Evolutionary conservation across 2,888 invertebrate species (phyloP).

Genomic region (Onchidella celtica): DNA sequence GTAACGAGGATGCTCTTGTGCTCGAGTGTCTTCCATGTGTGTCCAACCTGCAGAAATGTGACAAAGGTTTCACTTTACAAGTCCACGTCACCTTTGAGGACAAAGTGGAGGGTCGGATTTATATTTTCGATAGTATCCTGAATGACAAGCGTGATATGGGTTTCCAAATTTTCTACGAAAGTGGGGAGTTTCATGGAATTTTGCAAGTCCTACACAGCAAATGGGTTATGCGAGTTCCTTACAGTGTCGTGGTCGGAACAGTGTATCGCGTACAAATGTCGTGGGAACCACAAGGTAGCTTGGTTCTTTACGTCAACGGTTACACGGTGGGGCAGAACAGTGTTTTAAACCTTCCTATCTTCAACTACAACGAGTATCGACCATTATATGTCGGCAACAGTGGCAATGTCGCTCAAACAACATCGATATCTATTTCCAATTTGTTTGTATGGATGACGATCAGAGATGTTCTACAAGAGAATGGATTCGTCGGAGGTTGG

Average conservation of each 20-base stretch:
- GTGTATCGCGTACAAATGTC: conserved; percentile 35
- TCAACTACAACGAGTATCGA: background rate
- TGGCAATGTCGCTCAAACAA: background rate
- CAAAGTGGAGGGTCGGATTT: conserved; percentile 5
- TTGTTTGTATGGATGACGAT: conserved; percentile 30
- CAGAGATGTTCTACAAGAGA: conserved; percentile 27
- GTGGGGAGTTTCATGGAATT: conserved; percentile 25
- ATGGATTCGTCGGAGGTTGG: conserved; percentile 35
- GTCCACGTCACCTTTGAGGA: conserved; percentile 43
- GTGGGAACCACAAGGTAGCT: conserved; percentile 4
- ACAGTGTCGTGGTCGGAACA: background rate
- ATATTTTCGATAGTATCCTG: conserved; percentile 40
- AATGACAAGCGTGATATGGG: conserved; percentile 5
- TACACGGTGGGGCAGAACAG: background rate
- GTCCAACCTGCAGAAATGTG: conserved; percentile 35
- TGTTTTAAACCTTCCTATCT: background rate
- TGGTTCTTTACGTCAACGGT: conserved; percentile 28
- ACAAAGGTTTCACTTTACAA: conserved; percentile 52
- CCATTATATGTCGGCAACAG: conserved; percentile 32
- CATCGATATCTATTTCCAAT: conserved; percentile 10
- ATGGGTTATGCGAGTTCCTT: conserved; percentile 41
- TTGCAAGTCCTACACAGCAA: conserved; percentile 20
- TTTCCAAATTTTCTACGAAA: conserved; percentile 26
- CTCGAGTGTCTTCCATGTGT: conserved; percentile 51
- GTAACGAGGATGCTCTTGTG: conserved; percentile 51